Conservation (phyloP, 1,140 invertebrate species). For the Saxidomus purpurata region DNA sequence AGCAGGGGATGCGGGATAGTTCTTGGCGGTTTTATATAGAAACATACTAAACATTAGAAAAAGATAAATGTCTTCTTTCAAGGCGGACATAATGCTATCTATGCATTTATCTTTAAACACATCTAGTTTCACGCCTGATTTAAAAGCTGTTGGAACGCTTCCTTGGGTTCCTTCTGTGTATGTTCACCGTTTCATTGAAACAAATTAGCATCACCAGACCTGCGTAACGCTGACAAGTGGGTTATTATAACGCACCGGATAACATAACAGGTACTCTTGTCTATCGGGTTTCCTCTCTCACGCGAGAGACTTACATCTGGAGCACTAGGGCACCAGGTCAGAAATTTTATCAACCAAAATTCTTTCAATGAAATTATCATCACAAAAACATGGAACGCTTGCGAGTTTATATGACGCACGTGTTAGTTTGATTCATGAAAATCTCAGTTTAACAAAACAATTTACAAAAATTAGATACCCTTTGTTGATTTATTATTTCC, state of each 20-base stretch:
- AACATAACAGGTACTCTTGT: constrained; percentile 26
- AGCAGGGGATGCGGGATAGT: too few relatives aligned
- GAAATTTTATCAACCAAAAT: not conserved
- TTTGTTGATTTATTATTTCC: not conserved
- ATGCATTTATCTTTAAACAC: not conserved
- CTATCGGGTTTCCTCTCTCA: constrained; percentile 14
- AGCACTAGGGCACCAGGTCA: constrained; percentile 26
- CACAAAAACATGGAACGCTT: not conserved
- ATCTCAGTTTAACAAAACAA: not conserved
- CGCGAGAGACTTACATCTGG: not conserved
- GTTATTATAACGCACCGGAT: not conserved
- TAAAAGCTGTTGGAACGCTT: not conserved
- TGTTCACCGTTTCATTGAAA: not conserved
- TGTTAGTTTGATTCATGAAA: not conserved
- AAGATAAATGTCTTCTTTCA: not conserved
- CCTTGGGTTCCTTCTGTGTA: not conserved
- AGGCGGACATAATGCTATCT: not conserved
- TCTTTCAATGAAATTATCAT: not conserved
- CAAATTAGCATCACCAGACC: constrained; percentile 11
- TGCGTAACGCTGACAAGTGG: not conserved
- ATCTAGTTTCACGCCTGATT: constrained; percentile 23
- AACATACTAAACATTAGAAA: too few relatives aligned
- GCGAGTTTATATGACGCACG: not conserved
- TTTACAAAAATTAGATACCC: not conserved
- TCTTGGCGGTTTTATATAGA: too few relatives aligned